Base-by-base conservation (phyloP, 2,113 vertebrate genomes). In the Caranx melampygus region DNA sequence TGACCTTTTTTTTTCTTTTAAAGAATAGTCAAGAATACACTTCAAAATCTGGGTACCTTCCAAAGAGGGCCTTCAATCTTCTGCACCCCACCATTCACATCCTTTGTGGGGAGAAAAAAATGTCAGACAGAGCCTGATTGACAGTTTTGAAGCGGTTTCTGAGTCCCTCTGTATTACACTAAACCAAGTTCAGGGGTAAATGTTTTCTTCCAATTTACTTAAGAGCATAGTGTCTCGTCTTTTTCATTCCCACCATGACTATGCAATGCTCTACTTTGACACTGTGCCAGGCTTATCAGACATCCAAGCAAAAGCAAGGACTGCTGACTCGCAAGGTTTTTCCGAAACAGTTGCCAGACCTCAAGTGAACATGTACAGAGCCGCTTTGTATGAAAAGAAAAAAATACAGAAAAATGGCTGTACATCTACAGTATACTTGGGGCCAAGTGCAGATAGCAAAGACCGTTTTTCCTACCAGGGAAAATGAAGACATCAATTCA, bases 21-120 rank as follows among this genome's bases (percentile, higher is more conserved):
- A 68, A 42, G 21, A 84, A 64, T 13, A 12, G 3, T 78, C 44
- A 47, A 54, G 5, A 78, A 62, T 12, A 73, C 63, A 85, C 69
- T 79, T 55, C 16, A 84, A 44, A 74, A 85, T 79, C 72, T 81
- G 81, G 64, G 67, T 92, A 98, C 97, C 97, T 98, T 98, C 95
- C 96, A 97, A 1, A 99, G 95, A 49, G 93, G 92, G 44, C 96
- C 97, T 94, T 98, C 97, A 0, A 95, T 96, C 78, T 92, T 92
- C 85, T 92, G 94, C 83, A 97, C 74, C 2, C 86, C 88, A 89
- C 92, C 44, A 93, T 80, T 94, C 91, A 74, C 82, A 64, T 79
- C 93, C 94, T 97, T 95, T 80, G 58, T 1, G 84, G 0, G 84
- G 65, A 88, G 37, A 89, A 42, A 81, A 68, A 84, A 52, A 4